Percentiles rank a stretch among this genome's conserved stretches.
phyloP scores from a whole-genome alignment of 2,113 vertebrate genomes.

The Embiotoca jacksoni region DNA sequence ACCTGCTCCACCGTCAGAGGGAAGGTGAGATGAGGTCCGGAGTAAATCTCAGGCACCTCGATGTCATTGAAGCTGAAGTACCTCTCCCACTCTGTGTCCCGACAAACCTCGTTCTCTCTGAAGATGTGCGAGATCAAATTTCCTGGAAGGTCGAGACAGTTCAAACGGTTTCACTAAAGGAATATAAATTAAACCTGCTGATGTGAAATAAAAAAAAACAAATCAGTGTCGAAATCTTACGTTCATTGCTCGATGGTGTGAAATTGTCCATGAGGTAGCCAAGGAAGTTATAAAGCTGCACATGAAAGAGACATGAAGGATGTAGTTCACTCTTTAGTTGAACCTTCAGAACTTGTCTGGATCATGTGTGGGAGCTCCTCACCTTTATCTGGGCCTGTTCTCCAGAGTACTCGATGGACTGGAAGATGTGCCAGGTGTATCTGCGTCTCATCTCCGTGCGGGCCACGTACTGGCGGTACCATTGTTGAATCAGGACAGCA shows the following conservation, averaged over 20 bases:
- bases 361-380: neutral
- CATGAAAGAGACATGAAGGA: conserved; percentile 4
- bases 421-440: conserved; percentile 96
- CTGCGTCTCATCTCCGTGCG: conserved; percentile 91
- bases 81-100: conserved; percentile 86
- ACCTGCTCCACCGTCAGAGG: conserved; percentile 90
- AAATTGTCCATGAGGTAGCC: conserved; percentile 94
- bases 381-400: conserved; percentile 97
- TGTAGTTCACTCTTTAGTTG: neutral
- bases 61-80: conserved; percentile 87
- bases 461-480: conserved; percentile 91
- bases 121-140: conserved; percentile 93
- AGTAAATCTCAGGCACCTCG: conserved; percentile 89
- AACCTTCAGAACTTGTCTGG: neutral
- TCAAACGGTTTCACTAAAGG: neutral
- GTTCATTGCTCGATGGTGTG: conserved; percentile 88
- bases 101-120: conserved; percentile 84
- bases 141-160: conserved; percentile 73
- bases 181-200: too few species aligned
- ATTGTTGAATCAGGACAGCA: conserved; percentile 91
- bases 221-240: conserved; percentile 81
- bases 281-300: conserved; percentile 94
- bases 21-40: conserved; percentile 90
- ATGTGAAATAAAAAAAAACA: neutral
- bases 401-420: conserved; percentile 93